Evolutionary conservation across 1,140 invertebrate species (phyloP), one percentile per base, ranked within the genome.

Genomic region (Matsumurasca onukii): DNA sequence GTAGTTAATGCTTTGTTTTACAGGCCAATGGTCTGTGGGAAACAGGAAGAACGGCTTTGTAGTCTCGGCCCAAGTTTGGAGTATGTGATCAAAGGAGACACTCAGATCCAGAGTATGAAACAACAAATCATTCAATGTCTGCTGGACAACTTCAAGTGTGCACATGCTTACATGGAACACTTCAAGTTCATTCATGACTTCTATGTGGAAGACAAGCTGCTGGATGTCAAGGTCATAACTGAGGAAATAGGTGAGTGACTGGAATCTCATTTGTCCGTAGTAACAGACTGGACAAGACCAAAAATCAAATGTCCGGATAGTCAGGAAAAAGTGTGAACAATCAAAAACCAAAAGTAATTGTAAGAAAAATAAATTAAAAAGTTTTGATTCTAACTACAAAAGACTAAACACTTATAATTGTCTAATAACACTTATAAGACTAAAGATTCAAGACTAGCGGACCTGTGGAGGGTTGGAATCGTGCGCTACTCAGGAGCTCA

Each of bases 11-110:
- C n/a, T n/a, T n/a, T 67, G 0, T 83, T 77, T 79, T 83, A 76
- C 59, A 91, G 91, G 69, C 90, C 91, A 0, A 84, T 89, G 20
- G 88, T 92, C 55, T 89, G 91, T 82, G 85, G 86, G 22, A 88
- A 89, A 77, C 82, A 85, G 75, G 86, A 91, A 73, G 84, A 89
- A 55, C 85, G 87, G 75, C 83, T 86, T 0, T 87, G 85, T 55
- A 87, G 87, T 1, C 79, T 84, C 30, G 85, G 90, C 0, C 88
- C 89, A 0, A 83, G 84, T 62, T 76, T 92, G 9, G 75, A 80
- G 29, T 84, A 82, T 68, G 83, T 91, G 3, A 81, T 92, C 76
- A 83, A 85, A 45, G 82, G 87, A 70, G 89, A 93, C 77, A 79
- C 81, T 48, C 72, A 82, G 24, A 79, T 92, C 71, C 75, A 83